Evolutionary conservation across 2,113 vertebrate species (phyloP).

Genomic region (Cololabis saira): DNA sequence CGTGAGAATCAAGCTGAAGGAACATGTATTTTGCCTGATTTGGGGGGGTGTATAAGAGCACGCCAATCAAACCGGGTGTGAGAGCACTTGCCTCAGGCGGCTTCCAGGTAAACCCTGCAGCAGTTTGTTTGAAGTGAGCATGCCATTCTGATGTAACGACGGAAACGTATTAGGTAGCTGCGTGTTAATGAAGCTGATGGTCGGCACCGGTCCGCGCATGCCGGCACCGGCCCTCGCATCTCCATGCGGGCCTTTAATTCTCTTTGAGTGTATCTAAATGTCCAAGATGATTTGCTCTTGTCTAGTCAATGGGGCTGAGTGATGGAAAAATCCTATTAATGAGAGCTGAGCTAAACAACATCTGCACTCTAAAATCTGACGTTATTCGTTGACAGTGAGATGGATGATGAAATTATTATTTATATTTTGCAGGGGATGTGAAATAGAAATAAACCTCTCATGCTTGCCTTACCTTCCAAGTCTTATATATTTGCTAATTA

Average conservation of each 20-base stretch:
- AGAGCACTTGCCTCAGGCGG: slow-evolving; percentile 67
- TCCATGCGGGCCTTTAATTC: slow-evolving; percentile 1
- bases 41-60: slow-evolving; percentile 50
- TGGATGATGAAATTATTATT: slow-evolving; percentile 61
- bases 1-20: slow-evolving; percentile 40
- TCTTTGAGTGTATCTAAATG: slow-evolving; percentile 37
- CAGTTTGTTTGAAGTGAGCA: slow-evolving; percentile 66
- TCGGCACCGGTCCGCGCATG: slow-evolving; percentile 7
- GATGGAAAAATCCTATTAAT: slow-evolving; percentile 56
- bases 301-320: slow-evolving; percentile 33
- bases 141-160: slow-evolving; percentile 61
- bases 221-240: slow-evolving; percentile 5
- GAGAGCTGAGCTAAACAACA: slow-evolving; percentile 44
- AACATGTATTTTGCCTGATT: slow-evolving; percentile 52
- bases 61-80: slow-evolving; percentile 67
- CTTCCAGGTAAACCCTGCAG: slow-evolving; percentile 73
- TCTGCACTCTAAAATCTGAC: slow-evolving; percentile 19
- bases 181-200: slow-evolving; percentile 53
- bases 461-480: slow-evolving; percentile 11
- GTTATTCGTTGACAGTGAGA: slow-evolving; percentile 31
- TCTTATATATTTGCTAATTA: slow-evolving; percentile 18
- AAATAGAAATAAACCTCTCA: slow-evolving; percentile 1
- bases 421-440: slow-evolving; percentile 16
- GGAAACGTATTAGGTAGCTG: slow-evolving; percentile 42
- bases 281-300: slow-evolving; percentile 26